Evolutionary conservation across 2,797 vertebrate genomes (phyloP), one percentile per base, ranked within the genome.

Genomic region (Setipinna tenuifilis): DNA sequence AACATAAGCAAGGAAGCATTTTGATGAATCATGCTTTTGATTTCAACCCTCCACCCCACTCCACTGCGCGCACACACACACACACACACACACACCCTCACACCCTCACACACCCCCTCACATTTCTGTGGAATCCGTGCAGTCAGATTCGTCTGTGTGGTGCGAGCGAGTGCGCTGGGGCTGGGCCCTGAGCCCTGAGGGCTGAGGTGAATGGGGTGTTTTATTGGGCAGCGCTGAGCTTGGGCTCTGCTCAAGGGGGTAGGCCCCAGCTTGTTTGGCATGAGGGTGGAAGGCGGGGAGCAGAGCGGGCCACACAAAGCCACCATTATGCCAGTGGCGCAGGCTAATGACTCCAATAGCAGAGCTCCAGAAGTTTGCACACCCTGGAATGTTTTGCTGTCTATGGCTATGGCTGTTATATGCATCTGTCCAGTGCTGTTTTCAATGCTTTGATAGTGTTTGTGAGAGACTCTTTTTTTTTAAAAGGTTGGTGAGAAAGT

Each of bases 301-400:
- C 88, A 87, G 86, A 88, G 88, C 62, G 82, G 68, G 71, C 71
- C 89, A 86, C 93, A 96, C 94, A 96, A 95, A 95, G 95, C 91
- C 87, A 83, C 93, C 89, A 93, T 95, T 96, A 93, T 96, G 89
- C 91, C 62, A 82, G 65, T 82, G 83, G 31, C 83, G 85, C 89
- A 86, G 85, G 85, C 90, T 81, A 84, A 78, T 78, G 71, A 78
- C 35, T 78, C 31, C 71, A 78, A 78, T 78, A 78, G 71, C 71
- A 21, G 31, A 78, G 71, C 35, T 44, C 71, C 71, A 78, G 71
- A 44, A 78, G 71, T 78, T 78, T 78, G 71, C 7, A 35, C 71
- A 78, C 71, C 17, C 71, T 78, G 71, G 31, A 44, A 78, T 78
- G 10, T 80, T 0, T 82, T 21, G 57, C 1, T 84, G 12, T 61